Base-by-base conservation (phyloP, 2,113 vertebrate species). In the Pseudonaja textilis region DNA sequence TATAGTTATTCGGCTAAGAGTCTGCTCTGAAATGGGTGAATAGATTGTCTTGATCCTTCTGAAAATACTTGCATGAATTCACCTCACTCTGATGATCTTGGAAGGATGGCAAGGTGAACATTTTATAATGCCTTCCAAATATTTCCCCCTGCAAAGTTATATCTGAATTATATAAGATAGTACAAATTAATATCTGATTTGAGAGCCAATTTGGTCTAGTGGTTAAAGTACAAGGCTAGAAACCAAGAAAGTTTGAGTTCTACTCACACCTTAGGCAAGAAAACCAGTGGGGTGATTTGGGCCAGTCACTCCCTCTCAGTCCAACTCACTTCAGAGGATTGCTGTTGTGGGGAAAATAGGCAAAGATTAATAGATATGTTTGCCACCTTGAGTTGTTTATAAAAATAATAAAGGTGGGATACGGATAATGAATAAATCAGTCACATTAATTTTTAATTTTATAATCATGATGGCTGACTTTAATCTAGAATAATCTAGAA, bases 231-330 rank as follows among this genome's bases (percentile, higher is more conserved):
- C 11, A 69, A 69, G 12, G 29, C 64, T 34, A 69, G 12, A n/a
- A 34, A n/a, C 29, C 29, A 69, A 69, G 64, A 69, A 4, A 69
- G 64, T 34, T 29, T 69, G 29, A 69, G 1, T 34, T 69, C 64
- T 34, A 64, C 61, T 64, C 0, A 0, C 1, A 69, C 10, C 5
- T 69, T 69, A 69, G 64, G 1, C 64, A 69, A 34, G 64, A 69
- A 69, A n/a, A 69, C 29, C 12, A 18, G 5, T 0, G 5, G 0
- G 14, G 64, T 6, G 0, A n/a, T 69, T n/a, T 34, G 1, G 12
- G 29, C 29, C 64, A 69, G 12, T 34, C 64, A n/a, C 29, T n/a
- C 29, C 12, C 14, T 69, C 12, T 69, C 12, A 16, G 5, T n/a
- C 1, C 29, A n/a, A 16, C 29, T 69, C 12, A 4, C 25, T 29